phyloP scores from a whole-genome alignment of 2,888 invertebrate genomes.

The Netelia fuscicornis region DNA sequence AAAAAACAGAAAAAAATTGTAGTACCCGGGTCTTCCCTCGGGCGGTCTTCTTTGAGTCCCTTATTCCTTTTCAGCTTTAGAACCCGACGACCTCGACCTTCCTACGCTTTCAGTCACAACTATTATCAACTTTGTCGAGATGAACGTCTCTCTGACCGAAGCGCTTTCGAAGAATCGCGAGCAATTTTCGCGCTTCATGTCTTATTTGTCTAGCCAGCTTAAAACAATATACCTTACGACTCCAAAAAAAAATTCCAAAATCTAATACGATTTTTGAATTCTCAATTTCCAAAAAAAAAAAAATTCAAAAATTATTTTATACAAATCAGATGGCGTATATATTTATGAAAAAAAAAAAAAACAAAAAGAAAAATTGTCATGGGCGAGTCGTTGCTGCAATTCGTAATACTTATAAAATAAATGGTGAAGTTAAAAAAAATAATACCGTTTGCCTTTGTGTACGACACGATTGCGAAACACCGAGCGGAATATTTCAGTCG shows the following conservation, averaged over 20 bases:
- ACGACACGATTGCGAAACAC: slow-evolving; percentile 47
- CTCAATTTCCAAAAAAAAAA: too few relatives aligned
- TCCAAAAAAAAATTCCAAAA: background rate
- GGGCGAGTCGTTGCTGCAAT: too few relatives aligned
- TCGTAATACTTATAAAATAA: background rate
- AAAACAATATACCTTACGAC: too few relatives aligned
- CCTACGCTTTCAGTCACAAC: slow-evolving; percentile 56
- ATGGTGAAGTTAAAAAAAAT: background rate
- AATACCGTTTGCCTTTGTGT: slow-evolving; percentile 17
- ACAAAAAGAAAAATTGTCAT: background rate
- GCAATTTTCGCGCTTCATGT: background rate
- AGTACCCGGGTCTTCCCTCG: slow-evolving; percentile 52
- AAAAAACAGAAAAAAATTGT: slow-evolving; percentile 25
- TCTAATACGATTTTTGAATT: too few relatives aligned
- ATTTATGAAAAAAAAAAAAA: too few relatives aligned
- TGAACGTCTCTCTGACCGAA: slow-evolving; percentile 5
- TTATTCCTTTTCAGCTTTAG: slow-evolving; percentile 38
- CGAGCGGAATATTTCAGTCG: slow-evolving; percentile 46
- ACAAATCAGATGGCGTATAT: too few relatives aligned
- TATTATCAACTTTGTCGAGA: slow-evolving; percentile 59
- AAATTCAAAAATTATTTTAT: too few relatives aligned
- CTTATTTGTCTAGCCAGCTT: background rate
- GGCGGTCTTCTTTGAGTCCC: slow-evolving; percentile 71
- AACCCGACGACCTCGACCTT: slow-evolving; percentile 68
- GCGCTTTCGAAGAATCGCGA: background rate